Base-by-base conservation (phyloP, 92 coral and sea anemone genomes). In the Siderastrea radians region DNA sequence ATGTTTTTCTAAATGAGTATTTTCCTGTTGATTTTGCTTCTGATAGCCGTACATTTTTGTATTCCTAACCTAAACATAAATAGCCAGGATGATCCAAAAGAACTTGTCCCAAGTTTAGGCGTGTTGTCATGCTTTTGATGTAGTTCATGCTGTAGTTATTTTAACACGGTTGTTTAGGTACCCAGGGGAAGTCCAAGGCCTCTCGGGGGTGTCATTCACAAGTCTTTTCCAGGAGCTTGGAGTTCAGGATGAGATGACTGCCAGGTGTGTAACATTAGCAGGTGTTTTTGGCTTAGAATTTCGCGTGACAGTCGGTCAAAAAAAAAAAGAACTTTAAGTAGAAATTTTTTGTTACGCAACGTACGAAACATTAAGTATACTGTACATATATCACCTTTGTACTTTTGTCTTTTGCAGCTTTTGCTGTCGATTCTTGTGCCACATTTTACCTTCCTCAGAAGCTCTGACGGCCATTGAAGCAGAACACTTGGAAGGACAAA, bases 371-470 rank as follows among this genome's bases (percentile, higher is more conserved):
- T 26, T 26, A 26, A 0, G 38, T 26, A 26, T 26, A 26, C 38
- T 26, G 38, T 26, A 26, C 38, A 0, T 26, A 26, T 26, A 26
- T 26, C 38, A 26, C 38, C 52, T 43, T 44, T 52, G 55, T 54
- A 52, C 16, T 16, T 43, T 84, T 75, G 53, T 73, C 43, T 61
- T 72, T 77, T 86, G 54, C 82, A 98, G 99, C 81, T 85, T 95
- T 72, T 80, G 95, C 62, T 98, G 99, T 83, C 87, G 91, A 68
- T 90, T 96, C 75, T 86, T 98, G 70, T 90, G 95, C 64, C 94
- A 95, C 65, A 79, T 98, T 17, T 86, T 98, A 59, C 81, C 96
- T n/a, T 87, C 92, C n/a, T 85, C 93, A n/a, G 90, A 75, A 13
- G 98, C 95, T 2, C 52, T 84, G 54, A 89, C 87, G 46, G 80